These are phyloP conservation scores for Acrocephalus arundinaceus DNA, from an alignment of 2,113 vertebrate genomes.

Conservation along the genomic window DNA sequence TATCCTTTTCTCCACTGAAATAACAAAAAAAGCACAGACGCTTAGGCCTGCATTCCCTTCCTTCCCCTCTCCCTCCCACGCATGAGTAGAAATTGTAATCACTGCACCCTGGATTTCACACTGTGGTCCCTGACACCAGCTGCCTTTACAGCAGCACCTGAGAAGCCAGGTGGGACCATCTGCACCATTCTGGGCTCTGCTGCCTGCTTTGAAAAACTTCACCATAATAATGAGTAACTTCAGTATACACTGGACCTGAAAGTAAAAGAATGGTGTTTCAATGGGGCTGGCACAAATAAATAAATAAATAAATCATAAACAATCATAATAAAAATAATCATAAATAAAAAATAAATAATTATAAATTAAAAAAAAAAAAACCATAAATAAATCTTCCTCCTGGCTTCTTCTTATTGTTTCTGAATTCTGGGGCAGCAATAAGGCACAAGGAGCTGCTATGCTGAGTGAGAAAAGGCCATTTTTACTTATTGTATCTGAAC, in stretches of 20 bases:
- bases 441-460: neutral
- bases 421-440: neutral
- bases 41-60: neutral
- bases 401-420: neutral
- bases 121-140: neutral
- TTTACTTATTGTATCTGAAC: neutral
- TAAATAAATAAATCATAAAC: no score
- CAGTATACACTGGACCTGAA: neutral
- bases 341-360: no score
- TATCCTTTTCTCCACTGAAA: neutral
- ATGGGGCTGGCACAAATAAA: neutral
- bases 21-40: accelerated
- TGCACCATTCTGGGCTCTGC: neutral
- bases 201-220: neutral
- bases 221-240: neutral
- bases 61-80: neutral
- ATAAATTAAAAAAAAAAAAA: no score
- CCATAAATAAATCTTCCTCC: neutral
- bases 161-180: neutral
- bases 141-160: neutral
- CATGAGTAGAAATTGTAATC: neutral
- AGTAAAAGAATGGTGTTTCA: neutral
- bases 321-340: no score
- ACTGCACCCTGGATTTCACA: neutral
- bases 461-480: neutral